Base-by-base conservation (phyloP, 2,888 invertebrate species). In the Leptopilina myrica region DNA sequence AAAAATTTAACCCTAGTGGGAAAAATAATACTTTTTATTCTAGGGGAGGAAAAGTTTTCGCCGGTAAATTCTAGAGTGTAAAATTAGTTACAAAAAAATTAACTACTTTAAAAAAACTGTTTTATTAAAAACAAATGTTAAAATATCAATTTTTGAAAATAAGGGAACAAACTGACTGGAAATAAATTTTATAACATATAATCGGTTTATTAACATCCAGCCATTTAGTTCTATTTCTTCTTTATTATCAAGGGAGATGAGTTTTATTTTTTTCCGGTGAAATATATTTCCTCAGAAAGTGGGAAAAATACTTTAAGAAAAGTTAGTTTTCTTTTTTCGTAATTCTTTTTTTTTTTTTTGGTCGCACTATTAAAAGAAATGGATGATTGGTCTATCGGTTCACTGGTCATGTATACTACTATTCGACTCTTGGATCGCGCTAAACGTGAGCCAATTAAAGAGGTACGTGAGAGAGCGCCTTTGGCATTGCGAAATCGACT, bases 401-500 rank as follows among this genome's bases (percentile, higher is more conserved):
- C 76, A n/a, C 64, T 62, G 15, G 64, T 62, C 76, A 64, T 76
- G 49, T 77, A 76, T 76, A 80, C 80, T 80, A 66, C 80, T 78
- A 81, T 80, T 81, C 81, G 53, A 75, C 53, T 78, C 77, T 75
- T 64, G 79, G 49, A 64, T 77, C 59, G 69, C 67, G 73, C 69
- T 78, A 79, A 82, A 82, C 82, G 81, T 81, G 82, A 82, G 82
- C 76, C 82, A 82, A 82, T 82, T 82, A 79, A 82, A 81, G 76
- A 67, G 15, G 73, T 79, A 79, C 81, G 80, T 81, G 78, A 76
- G 65, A 11, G 49, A 66, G 56, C 78, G 73, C 73, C 56, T 73
- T 59, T 33, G 33, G 73, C 56, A 56, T 73, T 73, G n/a, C 56
- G 15, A 56, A 73, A 59, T 73, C 73, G 73, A 73, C 73, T 73